These are phyloP conservation scores for Calypte anna DNA, from an alignment of 2,113 vertebrate species.

Conservation along the genomic window DNA sequence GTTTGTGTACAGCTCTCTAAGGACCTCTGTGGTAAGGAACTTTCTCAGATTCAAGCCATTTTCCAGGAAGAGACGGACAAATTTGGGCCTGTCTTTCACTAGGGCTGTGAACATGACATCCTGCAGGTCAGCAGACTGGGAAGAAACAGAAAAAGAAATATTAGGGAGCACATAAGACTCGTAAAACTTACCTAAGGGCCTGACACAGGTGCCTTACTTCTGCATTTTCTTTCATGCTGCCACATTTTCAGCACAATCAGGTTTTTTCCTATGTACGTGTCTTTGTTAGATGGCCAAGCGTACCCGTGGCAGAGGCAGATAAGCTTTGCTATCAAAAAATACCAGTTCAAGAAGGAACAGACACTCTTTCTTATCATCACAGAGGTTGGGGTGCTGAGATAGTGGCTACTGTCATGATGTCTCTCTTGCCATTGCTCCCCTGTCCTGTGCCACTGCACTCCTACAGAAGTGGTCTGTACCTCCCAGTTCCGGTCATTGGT, in stretches of 20 bases:
- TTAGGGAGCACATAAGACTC: accelerated
- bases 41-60: conserved; percentile 87
- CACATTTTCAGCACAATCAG: background rate
- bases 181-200: background rate
- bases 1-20: conserved; percentile 85
- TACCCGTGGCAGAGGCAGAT: background rate
- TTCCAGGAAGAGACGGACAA: conserved; percentile 92
- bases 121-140: conserved; percentile 89
- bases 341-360: background rate
- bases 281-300: background rate
- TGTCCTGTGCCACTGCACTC: background rate
- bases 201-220: background rate
- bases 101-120: conserved; percentile 92
- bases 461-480: conserved; percentile 45
- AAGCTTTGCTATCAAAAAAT: background rate
- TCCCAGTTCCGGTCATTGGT: conserved; percentile 83
- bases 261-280: background rate
- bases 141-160: background rate
- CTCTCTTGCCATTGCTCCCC: background rate
- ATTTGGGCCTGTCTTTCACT: conserved; percentile 88
- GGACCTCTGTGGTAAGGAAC: conserved; percentile 86
- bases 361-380: background rate
- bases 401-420: background rate
- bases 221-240: background rate
- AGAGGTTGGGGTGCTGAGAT: background rate